A percentile compares a stretch with the other conserved stretches of the same genome.
Evolutionary conservation across 2,113 vertebrate genomes (phyloP).

Genomic region (Melanerpes formicivorus): DNA sequence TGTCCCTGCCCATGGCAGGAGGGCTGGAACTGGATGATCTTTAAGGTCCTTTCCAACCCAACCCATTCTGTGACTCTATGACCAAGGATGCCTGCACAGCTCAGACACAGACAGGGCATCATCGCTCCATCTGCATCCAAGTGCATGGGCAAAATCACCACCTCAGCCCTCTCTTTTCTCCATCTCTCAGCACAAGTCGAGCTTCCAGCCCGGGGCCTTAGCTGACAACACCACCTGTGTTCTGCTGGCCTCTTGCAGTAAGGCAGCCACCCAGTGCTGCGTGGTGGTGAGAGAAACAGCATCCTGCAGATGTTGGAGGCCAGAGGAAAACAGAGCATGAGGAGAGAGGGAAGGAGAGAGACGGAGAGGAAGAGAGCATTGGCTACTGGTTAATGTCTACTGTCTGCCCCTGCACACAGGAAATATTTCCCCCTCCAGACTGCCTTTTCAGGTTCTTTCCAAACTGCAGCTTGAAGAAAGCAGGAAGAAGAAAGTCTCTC

Average conservation of each 20-base stretch:
- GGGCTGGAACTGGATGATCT: too few species aligned
- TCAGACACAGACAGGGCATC: neutral
- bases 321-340: neutral
- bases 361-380: neutral
- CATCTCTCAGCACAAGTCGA: neutral
- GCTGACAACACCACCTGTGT: neutral
- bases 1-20: too few species aligned
- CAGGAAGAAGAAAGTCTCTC: constrained; percentile 23
- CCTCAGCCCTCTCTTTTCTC: neutral
- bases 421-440: constrained; percentile 19
- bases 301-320: neutral
- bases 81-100: neutral
- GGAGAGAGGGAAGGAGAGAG: neutral
- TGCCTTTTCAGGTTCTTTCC: constrained; percentile 6
- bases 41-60: too few species aligned
- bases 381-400: neutral
- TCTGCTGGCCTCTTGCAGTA: neutral
- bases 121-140: neutral
- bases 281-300: neutral
- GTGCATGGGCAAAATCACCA: neutral
- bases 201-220: neutral
- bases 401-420: neutral
- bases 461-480: constrained; percentile 38
- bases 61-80: too few species aligned
- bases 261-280: neutral